A percentile compares a stretch with the other conserved stretches of the same genome.
Conservation (phyloP, 64 coral and sea anemone species). For the Cladopsammia gracilis region DNA sequence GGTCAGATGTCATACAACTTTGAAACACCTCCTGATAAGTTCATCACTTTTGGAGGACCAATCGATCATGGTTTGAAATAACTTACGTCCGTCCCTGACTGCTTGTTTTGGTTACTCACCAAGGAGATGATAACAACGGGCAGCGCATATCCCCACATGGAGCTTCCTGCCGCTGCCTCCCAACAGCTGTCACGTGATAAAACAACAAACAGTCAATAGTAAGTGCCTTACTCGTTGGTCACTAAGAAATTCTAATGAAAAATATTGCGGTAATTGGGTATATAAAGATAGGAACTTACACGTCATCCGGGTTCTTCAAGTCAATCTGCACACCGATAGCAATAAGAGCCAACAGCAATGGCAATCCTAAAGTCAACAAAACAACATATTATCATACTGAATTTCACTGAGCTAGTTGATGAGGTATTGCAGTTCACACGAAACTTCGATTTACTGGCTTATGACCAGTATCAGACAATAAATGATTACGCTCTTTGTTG, state of each 20-base stretch:
- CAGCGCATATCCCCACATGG: constrained; percentile 87
- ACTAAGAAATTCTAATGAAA: neutral
- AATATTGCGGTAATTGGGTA: neutral
- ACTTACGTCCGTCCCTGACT: too few relatives aligned
- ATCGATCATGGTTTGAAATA: too few relatives aligned
- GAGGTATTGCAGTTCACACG: too few relatives aligned
- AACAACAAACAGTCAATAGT: neutral
- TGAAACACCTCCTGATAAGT: too few relatives aligned
- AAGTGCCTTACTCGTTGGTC: neutral
- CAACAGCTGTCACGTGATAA: constrained; percentile 71
- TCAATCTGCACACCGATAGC: constrained; percentile 69
- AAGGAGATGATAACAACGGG: constrained; percentile 79
- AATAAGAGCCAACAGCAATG: constrained; percentile 60
- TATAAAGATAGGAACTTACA: neutral
- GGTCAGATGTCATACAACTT: too few relatives aligned
- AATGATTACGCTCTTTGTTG: too few relatives aligned
- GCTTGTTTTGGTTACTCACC: constrained; percentile 33
- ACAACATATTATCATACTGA: neutral
- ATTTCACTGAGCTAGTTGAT: too few relatives aligned
- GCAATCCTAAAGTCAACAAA: constrained; percentile 42
- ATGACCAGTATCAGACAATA: too few relatives aligned
- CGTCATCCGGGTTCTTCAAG: constrained; percentile 28
- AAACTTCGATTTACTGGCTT: too few relatives aligned
- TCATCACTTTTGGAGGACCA: too few relatives aligned
- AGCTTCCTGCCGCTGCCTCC: constrained; percentile 70